Percentiles rank a stretch among this genome's conserved stretches.
These are phyloP conservation scores for Ciconia boyciana DNA, from an alignment of 2,113 vertebrate species.

Conservation along the genomic window DNA sequence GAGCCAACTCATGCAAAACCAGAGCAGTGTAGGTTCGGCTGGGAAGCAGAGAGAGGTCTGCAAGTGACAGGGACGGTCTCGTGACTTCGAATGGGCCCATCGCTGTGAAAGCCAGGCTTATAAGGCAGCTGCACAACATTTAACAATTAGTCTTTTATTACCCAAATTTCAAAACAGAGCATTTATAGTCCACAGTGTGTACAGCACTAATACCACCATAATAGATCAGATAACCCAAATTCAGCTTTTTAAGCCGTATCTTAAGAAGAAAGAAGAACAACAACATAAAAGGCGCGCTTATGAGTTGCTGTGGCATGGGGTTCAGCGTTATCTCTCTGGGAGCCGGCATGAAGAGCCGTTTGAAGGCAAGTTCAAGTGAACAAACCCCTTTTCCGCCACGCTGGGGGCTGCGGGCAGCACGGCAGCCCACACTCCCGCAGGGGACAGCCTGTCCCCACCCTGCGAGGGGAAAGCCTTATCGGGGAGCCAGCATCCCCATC, in stretches of 20 bases:
- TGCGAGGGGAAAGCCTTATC: slow-evolving; percentile 68
- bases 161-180: background rate
- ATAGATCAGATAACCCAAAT: background rate
- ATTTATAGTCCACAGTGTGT: accelerated
- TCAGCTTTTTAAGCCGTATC: background rate
- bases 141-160: background rate
- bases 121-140: background rate
- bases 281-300: background rate
- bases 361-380: background rate
- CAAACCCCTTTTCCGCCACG: background rate
- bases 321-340: background rate
- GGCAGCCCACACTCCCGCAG: background rate
- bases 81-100: accelerated
- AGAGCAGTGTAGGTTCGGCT: accelerated
- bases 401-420: background rate
- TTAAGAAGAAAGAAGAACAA: background rate
- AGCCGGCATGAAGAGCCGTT: background rate
- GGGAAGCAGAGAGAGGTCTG: background rate
- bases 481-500: background rate
- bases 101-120: background rate
- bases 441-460: slow-evolving; percentile 61
- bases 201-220: background rate
- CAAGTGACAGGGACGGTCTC: background rate
- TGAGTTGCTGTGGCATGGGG: background rate
- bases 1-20: background rate